phyloP scores from a whole-genome alignment of 1,140 invertebrate genomes.

The Vanessa atalanta region DNA sequence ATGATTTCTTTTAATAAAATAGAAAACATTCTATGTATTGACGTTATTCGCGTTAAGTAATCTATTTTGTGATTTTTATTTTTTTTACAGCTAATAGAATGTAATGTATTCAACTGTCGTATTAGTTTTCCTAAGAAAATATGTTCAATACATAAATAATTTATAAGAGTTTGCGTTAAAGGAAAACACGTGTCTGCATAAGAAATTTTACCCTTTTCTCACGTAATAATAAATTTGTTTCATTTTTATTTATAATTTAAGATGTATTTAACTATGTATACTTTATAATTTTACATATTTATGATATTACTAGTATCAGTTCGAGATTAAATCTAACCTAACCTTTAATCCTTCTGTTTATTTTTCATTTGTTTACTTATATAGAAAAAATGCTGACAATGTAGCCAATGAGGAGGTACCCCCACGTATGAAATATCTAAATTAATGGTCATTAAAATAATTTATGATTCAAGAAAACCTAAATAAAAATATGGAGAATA shows the following conservation, averaged over 20 bases:
- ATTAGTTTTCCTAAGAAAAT: neutral
- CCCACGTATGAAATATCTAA: too few species aligned
- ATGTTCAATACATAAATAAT: neutral
- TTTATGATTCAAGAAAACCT: too few species aligned
- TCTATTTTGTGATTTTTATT: too few species aligned
- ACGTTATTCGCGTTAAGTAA: neutral
- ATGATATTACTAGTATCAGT: too few species aligned
- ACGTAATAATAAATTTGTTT: neutral
- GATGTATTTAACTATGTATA: neutral
- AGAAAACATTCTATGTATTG: neutral
- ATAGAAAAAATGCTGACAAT: too few species aligned
- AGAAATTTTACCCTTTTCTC: conserved; percentile 1
- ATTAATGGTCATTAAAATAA: too few species aligned
- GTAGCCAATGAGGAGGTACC: too few species aligned
- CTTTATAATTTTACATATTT: too few species aligned
- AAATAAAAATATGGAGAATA: too few species aligned
- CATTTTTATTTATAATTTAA: neutral
- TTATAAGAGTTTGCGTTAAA: neutral
- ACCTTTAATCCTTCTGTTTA: too few species aligned
- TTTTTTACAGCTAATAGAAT: neutral
- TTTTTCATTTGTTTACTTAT: too few species aligned
- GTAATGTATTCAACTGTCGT: neutral
- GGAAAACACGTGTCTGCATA: neutral
- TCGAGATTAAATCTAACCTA: too few species aligned
- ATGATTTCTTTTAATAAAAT: neutral